Evolutionary conservation across 2,113 vertebrate species (phyloP).

Genomic region (Emydura subglobosa): DNA sequence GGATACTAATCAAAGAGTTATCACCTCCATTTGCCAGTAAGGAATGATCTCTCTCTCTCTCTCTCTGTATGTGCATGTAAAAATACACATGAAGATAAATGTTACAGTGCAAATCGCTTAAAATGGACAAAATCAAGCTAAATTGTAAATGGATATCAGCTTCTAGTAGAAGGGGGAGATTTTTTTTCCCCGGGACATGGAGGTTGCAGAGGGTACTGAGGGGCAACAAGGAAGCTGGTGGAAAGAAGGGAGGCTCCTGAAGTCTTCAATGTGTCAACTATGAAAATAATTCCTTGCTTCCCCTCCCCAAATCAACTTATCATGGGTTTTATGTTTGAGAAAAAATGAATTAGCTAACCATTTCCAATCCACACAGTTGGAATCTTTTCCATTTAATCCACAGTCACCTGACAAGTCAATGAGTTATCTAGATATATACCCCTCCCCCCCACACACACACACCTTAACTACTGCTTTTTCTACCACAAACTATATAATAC

Average conservation of each 20-base stretch:
- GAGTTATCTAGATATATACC: neutral
- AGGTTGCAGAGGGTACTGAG: conserved; percentile 20
- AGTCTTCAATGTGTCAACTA: neutral
- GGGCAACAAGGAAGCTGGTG: conserved; percentile 5
- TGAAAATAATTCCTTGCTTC: neutral
- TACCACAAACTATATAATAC: neutral
- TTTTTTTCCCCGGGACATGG: conserved; percentile 34
- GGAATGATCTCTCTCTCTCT: conserved; percentile 22
- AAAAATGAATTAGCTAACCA: neutral
- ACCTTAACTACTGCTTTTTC: neutral
- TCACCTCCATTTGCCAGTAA: neutral
- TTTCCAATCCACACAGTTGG: neutral
- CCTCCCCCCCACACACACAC: neutral
- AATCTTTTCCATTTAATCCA: neutral
- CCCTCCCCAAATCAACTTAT: neutral
- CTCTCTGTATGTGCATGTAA: conserved; percentile 25
- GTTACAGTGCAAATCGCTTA: conserved; percentile 35
- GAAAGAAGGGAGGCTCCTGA: conserved; percentile 23
- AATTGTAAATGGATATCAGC: conserved; percentile 19
- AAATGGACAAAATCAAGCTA: neutral
- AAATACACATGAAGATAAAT: conserved; percentile 43
- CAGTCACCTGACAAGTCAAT: neutral
- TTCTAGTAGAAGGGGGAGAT: conserved; percentile 23
- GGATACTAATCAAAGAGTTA: neutral
- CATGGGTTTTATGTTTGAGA: neutral